A percentile compares a stretch with the other conserved stretches of the same genome.
Conservation (phyloP, 2,888 invertebrate genomes). For the Anorthoa munda region DNA sequence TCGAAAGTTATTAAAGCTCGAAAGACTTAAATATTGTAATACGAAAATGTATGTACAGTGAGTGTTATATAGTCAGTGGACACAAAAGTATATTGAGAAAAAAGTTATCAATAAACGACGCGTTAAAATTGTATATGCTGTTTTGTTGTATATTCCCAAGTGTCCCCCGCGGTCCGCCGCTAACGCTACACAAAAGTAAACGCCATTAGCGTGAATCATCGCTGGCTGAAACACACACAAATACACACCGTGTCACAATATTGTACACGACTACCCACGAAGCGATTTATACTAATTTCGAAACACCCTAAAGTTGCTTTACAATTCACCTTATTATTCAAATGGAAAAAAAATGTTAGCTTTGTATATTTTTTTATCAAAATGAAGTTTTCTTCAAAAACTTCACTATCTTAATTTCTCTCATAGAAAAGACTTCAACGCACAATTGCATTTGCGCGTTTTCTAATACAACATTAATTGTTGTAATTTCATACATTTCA, state of each 20-base stretch:
- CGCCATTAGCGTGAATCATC: slow-evolving; percentile 48
- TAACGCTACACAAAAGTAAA: slow-evolving; percentile 26
- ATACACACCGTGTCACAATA: slow-evolving; percentile 39
- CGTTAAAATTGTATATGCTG: slow-evolving; percentile 88
- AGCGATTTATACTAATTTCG: slow-evolving; percentile 15
- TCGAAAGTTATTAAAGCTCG: slow-evolving; percentile 88
- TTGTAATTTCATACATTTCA: slow-evolving; percentile 26
- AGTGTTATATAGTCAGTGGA: slow-evolving; percentile 91
- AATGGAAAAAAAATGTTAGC: neutral
- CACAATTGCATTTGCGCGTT: slow-evolving; percentile 23
- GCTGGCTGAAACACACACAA: slow-evolving; percentile 2
- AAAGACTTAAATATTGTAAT: slow-evolving; percentile 91
- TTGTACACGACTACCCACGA: slow-evolving; percentile 49
- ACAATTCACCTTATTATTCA: neutral
- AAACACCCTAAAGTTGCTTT: slow-evolving; percentile 4
- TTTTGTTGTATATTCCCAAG: slow-evolving; percentile 84
- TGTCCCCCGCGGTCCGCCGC: slow-evolving; percentile 57
- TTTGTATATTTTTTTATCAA: neutral
- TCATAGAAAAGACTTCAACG: slow-evolving; percentile 77
- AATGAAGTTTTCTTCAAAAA: slow-evolving; percentile 9
- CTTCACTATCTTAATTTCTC: slow-evolving; percentile 7
- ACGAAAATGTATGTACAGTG: slow-evolving; percentile 91
- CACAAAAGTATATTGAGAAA: slow-evolving; percentile 90
- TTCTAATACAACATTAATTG: neutral
- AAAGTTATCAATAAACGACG: slow-evolving; percentile 91